Base-by-base conservation (phyloP, 2,888 invertebrate genomes). In the Lydus trimaculatus region DNA sequence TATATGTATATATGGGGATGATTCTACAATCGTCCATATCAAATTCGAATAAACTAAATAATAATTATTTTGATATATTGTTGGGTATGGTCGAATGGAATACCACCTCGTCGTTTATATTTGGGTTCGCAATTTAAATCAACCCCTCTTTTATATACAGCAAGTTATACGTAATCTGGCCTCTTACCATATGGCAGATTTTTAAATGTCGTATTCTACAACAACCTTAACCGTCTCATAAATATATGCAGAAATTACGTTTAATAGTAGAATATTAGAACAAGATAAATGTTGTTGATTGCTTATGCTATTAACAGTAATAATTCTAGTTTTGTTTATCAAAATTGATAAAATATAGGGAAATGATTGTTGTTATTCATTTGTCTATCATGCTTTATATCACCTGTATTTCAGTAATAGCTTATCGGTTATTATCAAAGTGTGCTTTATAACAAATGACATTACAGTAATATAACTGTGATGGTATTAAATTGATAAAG, bases 21-120 rank as follows among this genome's bases (percentile, higher is more conserved):
- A 43, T 61, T 33, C 63, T 61, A 58, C 39, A 68, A 61, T 56
- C 60, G 61, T 7, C 8, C 67, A 64, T 15, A 63, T 48, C 20
- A 20, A 48, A 48, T 48, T 23, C 20, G 20, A 20, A 20, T 20
- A 8, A 11, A 20, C 9, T 11, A 11, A 9, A 20, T 20, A n/a
- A 8, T 20, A 11, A 48, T 48, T 2, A 3, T 48, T 48, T 23
- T 5, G 11, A 43, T 43, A 1, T 1, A 9, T 9, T 48, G 59
- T 36, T 64, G 43, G 25, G 25, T 33, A 68, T 77, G 81, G 76
- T 65, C 71, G 67, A 76, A 75, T 78, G 80, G 74, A 80, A 80
- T n/a, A n/a, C 20, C 81, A 82, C 83, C 82, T 83, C 82, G 82
- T 81, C 82, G 81, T 81, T 83, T 82, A 82, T 43, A 43, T 80